Evolutionary conservation across 2,113 vertebrate species (phyloP).

Genomic region (Corythornis madagascariensis): DNA sequence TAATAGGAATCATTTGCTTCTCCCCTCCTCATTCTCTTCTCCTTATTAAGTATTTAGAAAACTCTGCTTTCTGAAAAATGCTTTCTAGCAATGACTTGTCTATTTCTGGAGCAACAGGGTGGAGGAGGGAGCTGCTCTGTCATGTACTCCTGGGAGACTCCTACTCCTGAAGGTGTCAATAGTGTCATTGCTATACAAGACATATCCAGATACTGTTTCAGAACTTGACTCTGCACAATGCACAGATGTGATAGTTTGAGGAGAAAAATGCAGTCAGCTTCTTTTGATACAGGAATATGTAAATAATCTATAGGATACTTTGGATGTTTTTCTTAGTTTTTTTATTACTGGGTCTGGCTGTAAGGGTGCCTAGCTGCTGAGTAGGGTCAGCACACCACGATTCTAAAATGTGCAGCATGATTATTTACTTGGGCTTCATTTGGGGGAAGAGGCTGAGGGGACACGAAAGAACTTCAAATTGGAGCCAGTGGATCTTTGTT

Average conservation of each 20-base stretch:
- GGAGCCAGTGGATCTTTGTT: background rate
- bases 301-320: background rate
- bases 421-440: background rate
- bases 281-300: background rate
- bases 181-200: slow-evolving; percentile 31
- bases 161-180: slow-evolving; percentile 59
- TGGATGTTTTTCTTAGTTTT: background rate
- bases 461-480: background rate
- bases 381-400: background rate
- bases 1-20: background rate
- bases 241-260: background rate
- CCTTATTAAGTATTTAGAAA: slow-evolving; percentile 39
- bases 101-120: slow-evolving; percentile 59
- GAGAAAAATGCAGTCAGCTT: background rate
- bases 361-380: background rate
- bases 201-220: background rate
- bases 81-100: slow-evolving; percentile 62
- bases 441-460: background rate
- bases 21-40: background rate
- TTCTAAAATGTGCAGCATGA: background rate
- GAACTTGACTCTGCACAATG: background rate
- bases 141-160: slow-evolving; percentile 60
- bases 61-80: slow-evolving; percentile 47
- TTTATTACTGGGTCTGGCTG: background rate
- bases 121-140: slow-evolving; percentile 64